These are phyloP conservation scores for Prionailurus bengalensis DNA, from an alignment of 2,113 vertebrate genomes.

Conservation along the genomic window DNA sequence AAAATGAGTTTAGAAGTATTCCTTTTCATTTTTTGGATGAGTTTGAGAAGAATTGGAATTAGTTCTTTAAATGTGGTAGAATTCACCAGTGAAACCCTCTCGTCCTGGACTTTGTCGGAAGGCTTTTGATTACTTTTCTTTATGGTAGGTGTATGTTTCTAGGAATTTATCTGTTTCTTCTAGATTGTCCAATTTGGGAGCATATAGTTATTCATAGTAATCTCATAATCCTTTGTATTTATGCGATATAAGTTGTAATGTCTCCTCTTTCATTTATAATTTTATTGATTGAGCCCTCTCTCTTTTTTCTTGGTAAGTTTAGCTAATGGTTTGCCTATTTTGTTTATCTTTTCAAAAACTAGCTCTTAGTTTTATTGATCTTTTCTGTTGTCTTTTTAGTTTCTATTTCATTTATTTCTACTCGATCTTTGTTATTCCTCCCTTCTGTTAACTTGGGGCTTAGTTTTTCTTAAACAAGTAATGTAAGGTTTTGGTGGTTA, in stretches of 20 bases:
- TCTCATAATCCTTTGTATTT: not conserved
- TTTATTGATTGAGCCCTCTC: not conserved
- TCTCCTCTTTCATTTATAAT: not conserved
- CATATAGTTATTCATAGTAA: not conserved
- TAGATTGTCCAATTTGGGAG: not conserved
- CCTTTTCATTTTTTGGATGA: not conserved
- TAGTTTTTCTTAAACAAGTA: not conserved
- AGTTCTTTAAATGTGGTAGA: not conserved
- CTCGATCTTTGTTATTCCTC: not conserved
- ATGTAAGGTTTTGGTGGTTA: not conserved
- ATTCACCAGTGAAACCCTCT: not conserved
- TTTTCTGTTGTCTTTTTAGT: conserved; percentile 22
- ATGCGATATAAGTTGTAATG: not conserved
- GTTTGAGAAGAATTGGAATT: not conserved
- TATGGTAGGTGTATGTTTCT: not conserved
- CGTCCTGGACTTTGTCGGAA: not conserved
- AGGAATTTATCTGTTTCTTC: not conserved
- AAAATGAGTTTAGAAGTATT: not conserved
- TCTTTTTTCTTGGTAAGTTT: not conserved
- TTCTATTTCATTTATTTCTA: not conserved
- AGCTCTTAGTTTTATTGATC: not conserved
- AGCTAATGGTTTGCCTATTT: not conserved
- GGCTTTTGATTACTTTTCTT: not conserved
- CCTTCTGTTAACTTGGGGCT: not conserved
- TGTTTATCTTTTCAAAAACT: not conserved